Evolutionary conservation across 2,797 vertebrate genomes (phyloP).

Genomic region (Channallabes apus): DNA sequence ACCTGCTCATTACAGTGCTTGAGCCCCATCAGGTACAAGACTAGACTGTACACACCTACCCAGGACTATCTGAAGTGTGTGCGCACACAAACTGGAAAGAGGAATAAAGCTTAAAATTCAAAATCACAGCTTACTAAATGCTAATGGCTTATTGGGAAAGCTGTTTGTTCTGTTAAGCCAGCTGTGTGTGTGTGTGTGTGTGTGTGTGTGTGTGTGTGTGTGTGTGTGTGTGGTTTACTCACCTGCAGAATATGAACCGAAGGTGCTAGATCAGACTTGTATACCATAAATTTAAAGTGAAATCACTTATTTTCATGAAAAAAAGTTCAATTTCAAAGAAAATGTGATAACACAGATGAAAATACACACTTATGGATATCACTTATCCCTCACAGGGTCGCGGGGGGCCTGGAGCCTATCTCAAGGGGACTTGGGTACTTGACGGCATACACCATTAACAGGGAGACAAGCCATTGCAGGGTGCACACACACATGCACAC

Average conservation of each 20-base stretch:
- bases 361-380: too few relatives aligned
- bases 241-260: slow-evolving; percentile 20
- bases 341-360: neutral
- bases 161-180: neutral
- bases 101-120: neutral
- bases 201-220: neutral
- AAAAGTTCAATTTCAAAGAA: neutral
- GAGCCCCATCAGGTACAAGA: neutral
- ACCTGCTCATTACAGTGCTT: neutral
- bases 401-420: too few relatives aligned
- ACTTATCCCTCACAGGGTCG: too few relatives aligned
- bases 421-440: too few relatives aligned
- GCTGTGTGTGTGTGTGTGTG: too few relatives aligned
- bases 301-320: neutral
- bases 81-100: neutral
- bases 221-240: neutral
- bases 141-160: neutral
- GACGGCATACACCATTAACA: too few relatives aligned
- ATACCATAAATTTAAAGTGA: neutral
- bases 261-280: neutral
- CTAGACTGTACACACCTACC: neutral
- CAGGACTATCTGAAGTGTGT: neutral
- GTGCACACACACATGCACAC: too few relatives aligned
- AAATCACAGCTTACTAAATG: slow-evolving; percentile 8
- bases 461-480: too few relatives aligned